Conservation (phyloP, 2,888 invertebrate genomes). For the Harpalus rubripes region DNA sequence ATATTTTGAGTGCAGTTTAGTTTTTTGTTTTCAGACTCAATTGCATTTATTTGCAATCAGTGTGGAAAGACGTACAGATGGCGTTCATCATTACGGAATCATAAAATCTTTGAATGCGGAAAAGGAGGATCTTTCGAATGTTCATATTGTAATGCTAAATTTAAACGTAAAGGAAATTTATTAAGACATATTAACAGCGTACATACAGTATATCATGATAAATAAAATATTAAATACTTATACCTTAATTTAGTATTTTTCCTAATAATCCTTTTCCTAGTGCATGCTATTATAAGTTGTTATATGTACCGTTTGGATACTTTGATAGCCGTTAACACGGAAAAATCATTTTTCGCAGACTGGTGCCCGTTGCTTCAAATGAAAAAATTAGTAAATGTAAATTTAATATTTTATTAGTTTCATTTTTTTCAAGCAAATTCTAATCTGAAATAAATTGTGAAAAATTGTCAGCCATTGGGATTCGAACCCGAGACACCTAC, state of each 20-base stretch:
- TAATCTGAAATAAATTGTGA: no score
- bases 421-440: no score
- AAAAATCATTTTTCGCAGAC: no score
- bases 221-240: neutral
- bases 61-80: conserved; percentile 54
- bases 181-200: conserved; percentile 74
- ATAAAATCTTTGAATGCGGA: conserved; percentile 76
- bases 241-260: neutral
- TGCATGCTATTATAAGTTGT: neutral
- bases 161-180: conserved; percentile 79
- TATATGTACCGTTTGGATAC: no score
- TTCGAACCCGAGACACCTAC: no score
- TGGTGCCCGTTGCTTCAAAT: no score
- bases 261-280: neutral
- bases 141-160: conserved; percentile 86
- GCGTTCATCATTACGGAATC: conserved; percentile 72
- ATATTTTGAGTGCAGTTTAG: neutral
- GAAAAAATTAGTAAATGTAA: no score
- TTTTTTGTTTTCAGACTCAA: neutral
- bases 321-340: no score
- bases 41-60: conserved; percentile 31
- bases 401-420: no score
- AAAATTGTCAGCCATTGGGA: no score
- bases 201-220: conserved; percentile 27
- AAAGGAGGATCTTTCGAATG: conserved; percentile 80